Evolutionary conservation across 2,888 invertebrate genomes (phyloP), one percentile per base, ranked within the genome.

Genomic region (Sycophila texana): DNA sequence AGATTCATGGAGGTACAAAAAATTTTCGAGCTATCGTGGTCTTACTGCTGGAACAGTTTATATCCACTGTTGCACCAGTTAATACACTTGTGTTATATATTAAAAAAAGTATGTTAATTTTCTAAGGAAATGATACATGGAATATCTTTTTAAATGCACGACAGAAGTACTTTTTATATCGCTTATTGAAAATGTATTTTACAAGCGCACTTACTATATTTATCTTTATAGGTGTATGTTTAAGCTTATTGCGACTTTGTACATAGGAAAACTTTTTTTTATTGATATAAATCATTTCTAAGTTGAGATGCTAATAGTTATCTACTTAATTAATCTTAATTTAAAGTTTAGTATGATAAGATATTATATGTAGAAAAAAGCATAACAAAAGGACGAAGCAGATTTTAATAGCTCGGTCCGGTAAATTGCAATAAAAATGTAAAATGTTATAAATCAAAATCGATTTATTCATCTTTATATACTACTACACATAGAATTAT

Each of bases 401-500:
- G 2, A 72, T 63, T 51, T 74, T 61, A 58, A 18, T 58, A 66
- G 70, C 63, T 20, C 16, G 53, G 61, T 72, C 68, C 75, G 63
- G 74, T 18, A 66, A 67, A 75, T 66, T 66, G 75, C 75, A 79
- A 79, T 75, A 79, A 66, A 79, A 79, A 70, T 53, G 65, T 74
- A 47, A 71, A n/a, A 66, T 75, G 73, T 75, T 75, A 71, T 55
- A 20, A 70, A 51, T 4, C 18, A 53, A 65, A 16, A 65, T 55
- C 26, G 20, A 53, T n/a, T 30, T 14, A 70, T 55, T 47, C 39
- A 65, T 39, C 7, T 39, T 39, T 39, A 0, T 10, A 39, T 39
- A 39, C 10, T 39, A 7, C 39, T 39, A 10, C 39, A 39, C 10
- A 10, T 39, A 39, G 39, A 39, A 39, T 39, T 39, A 39, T 39